phyloP scores from a whole-genome alignment of 2,888 invertebrate species.

The Troides oblongomaculatus region DNA sequence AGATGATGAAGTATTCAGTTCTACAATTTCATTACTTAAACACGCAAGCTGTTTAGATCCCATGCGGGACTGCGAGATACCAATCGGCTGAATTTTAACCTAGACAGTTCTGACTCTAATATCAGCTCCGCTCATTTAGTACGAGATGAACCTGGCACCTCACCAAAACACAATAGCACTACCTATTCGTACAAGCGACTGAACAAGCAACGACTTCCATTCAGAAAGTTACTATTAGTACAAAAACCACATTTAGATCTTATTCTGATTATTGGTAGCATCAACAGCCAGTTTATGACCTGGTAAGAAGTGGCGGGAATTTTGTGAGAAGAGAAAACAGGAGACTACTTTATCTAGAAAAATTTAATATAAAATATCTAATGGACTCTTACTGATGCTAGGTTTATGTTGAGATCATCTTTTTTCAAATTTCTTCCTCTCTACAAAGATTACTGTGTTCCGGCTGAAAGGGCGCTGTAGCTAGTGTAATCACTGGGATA shows the following conservation, averaged over 20 bases:
- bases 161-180: slow-evolving; percentile 12
- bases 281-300: not conserved
- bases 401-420: too few species aligned
- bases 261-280: not conserved
- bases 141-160: slow-evolving; percentile 10
- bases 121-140: slow-evolving; percentile 6
- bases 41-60: too few species aligned
- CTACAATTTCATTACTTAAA: too few species aligned
- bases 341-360: not conserved
- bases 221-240: not conserved
- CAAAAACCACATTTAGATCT: not conserved
- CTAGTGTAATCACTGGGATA: too few species aligned
- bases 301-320: not conserved
- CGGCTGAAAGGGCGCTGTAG: too few species aligned
- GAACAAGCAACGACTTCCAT: not conserved
- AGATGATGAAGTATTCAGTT: too few species aligned
- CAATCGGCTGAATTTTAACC: not conserved
- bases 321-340: not conserved
- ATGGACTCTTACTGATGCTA: too few species aligned
- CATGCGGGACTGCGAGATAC: not conserved
- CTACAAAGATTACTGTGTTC: too few species aligned
- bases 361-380: too few species aligned
- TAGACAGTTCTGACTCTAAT: slow-evolving; percentile 7
- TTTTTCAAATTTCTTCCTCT: too few species aligned
- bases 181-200: slow-evolving; percentile 17